Conservation (phyloP, 2,888 invertebrate species). For the Agrotis ipsilon region DNA sequence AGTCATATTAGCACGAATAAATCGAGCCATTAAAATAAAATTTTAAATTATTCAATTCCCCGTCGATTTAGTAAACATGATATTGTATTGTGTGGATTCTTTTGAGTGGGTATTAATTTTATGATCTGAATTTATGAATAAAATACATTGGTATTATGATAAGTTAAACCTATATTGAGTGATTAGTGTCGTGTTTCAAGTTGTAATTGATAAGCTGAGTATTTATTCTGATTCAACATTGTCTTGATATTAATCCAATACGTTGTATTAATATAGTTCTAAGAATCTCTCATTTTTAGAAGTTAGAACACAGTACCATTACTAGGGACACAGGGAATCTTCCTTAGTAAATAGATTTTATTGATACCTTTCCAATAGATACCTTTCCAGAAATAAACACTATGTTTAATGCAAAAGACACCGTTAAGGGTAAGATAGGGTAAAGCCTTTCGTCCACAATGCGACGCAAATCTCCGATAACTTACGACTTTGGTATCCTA, state of each 20-base stretch:
- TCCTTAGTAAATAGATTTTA: not conserved
- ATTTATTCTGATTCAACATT: not conserved
- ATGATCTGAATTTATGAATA: slow-evolving; percentile 37
- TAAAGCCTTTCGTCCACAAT: too few relatives aligned
- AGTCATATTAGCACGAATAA: slow-evolving; percentile 73
- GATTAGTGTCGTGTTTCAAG: slow-evolving; percentile 30
- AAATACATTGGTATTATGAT: slow-evolving; percentile 19
- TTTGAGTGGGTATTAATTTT: slow-evolving; percentile 33
- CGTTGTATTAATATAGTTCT: not conserved
- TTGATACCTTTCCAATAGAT: not conserved
- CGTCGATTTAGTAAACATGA: slow-evolving; percentile 58
- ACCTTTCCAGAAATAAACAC: not conserved
- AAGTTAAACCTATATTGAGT: slow-evolving; percentile 34
- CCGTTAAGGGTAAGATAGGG: not conserved
- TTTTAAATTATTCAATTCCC: slow-evolving; percentile 63
- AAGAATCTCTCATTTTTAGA: not conserved
- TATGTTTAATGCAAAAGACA: slow-evolving; percentile 2
- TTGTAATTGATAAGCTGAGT: slow-evolving; percentile 17
- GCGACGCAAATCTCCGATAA: too few relatives aligned
- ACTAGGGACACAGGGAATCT: not conserved
- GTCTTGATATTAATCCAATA: not conserved
- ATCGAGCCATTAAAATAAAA: slow-evolving; percentile 69
- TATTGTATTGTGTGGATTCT: slow-evolving; percentile 42
- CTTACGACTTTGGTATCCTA: too few relatives aligned
- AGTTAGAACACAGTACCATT: not conserved